Conservation (phyloP, 2,797 vertebrate genomes). For the Merluccius polli region DNA sequence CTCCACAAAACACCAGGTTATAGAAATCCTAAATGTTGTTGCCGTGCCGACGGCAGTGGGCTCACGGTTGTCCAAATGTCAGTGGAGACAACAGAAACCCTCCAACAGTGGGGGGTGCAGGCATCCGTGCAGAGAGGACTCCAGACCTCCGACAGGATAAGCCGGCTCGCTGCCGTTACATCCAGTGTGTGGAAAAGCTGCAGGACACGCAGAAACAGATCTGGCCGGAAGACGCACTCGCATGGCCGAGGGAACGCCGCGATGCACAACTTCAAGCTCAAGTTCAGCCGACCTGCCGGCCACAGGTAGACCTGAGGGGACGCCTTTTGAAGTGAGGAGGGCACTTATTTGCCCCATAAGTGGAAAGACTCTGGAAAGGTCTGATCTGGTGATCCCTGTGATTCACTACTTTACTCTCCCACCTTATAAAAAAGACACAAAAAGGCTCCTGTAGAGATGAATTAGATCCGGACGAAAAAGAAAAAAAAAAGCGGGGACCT, state of each 20-base stretch:
- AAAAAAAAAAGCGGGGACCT: slow-evolving; percentile 29
- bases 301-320: background rate
- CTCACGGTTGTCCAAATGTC: background rate
- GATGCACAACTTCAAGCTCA: background rate
- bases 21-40: slow-evolving; percentile 15
- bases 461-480: background rate
- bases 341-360: background rate
- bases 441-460: slow-evolving; percentile 17
- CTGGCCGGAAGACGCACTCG: background rate
- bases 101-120: background rate
- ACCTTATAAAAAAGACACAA: slow-evolving; percentile 4
- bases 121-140: background rate
- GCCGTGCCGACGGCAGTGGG: background rate
- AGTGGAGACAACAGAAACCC: background rate
- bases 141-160: background rate
- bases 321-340: background rate
- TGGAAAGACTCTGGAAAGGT: background rate
- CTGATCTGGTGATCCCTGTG: background rate
- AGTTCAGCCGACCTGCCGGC: background rate
- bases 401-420: slow-evolving; percentile 14
- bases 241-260: background rate
- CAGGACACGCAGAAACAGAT: background rate
- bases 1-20: slow-evolving; percentile 2
- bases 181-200: background rate
- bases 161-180: background rate